phyloP scores from a whole-genome alignment of 2,888 invertebrate genomes.

The Neoascia interrupta region DNA sequence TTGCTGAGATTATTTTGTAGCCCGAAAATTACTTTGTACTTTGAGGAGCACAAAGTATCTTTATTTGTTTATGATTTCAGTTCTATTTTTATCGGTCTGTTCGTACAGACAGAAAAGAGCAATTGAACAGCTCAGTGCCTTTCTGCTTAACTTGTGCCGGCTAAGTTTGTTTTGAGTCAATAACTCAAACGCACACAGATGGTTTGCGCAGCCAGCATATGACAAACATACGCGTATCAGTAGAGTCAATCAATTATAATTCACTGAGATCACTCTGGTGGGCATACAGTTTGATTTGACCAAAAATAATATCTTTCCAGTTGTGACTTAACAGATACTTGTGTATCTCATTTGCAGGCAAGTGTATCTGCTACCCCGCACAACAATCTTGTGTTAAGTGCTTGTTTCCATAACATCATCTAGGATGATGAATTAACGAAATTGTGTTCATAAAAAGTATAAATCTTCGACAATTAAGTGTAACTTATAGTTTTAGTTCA shows the following conservation, averaged over 20 bases:
- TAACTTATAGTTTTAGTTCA: conserved; percentile 13
- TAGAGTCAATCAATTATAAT: conserved; percentile 32
- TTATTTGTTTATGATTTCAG: conserved; percentile 64
- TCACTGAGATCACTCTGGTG: conserved; percentile 58
- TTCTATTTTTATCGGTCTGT: conserved; percentile 49
- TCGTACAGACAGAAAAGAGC: conserved; percentile 3
- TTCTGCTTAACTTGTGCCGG: conserved; percentile 14
- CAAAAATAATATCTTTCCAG: conserved; percentile 36
- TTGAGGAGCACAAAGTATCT: conserved; percentile 16
- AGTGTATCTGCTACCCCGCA: conserved; percentile 41
- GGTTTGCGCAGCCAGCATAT: too few relatives aligned
- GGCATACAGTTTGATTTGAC: conserved; percentile 35
- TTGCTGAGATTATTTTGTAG: neutral
- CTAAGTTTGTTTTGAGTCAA: conserved; percentile 33
- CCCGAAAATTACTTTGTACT: conserved; percentile 9
- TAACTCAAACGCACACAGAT: conserved; percentile 37
- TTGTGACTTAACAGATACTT: neutral
- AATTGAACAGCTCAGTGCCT: conserved; percentile 39
- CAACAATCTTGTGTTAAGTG: conserved; percentile 16
- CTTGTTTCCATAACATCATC: conserved; percentile 1
- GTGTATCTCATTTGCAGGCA: conserved; percentile 12
- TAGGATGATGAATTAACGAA: conserved; percentile 11
- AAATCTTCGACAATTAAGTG: conserved; percentile 5
- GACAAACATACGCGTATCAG: conserved; percentile 30
- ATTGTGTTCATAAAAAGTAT: conserved; percentile 17